A percentile compares a stretch with the other conserved stretches of the same genome.
phyloP scores from a whole-genome alignment of 2,888 invertebrate species.

The Griposia aprilina region DNA sequence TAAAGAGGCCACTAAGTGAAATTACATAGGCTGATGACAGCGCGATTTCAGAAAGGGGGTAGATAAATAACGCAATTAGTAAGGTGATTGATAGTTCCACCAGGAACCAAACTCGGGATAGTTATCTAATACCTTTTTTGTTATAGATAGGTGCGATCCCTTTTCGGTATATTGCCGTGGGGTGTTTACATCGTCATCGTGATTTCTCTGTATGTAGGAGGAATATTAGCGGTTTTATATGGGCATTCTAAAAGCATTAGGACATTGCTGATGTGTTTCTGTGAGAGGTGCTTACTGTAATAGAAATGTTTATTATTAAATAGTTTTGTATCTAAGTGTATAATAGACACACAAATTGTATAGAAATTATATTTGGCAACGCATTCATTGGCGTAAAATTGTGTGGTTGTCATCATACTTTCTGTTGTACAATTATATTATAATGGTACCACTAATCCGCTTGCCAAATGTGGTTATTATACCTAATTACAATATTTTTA shows the following conservation, averaged over 20 bases:
- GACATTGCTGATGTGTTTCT: conserved; percentile 53
- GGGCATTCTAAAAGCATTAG: conserved; percentile 67
- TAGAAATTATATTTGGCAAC: conserved; percentile 24
- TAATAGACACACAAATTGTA: neutral
- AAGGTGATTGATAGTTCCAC: conserved; percentile 84
- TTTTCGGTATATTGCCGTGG: conserved; percentile 64
- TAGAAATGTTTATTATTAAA: conserved; percentile 23
- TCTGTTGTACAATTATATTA: conserved; percentile 21
- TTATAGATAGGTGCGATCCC: conserved; percentile 71
- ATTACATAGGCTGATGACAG: conserved; percentile 86
- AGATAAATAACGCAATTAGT: conserved; percentile 87
- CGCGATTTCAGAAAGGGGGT: conserved; percentile 81
- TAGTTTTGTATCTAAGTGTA: neutral
- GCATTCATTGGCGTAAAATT: conserved; percentile 22
- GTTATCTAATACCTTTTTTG: conserved; percentile 72
- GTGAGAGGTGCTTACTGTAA: conserved; percentile 32
- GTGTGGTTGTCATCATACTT: conserved; percentile 20
- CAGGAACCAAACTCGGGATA: conserved; percentile 69
- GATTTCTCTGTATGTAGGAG: conserved; percentile 60
- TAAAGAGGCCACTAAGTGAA: conserved; percentile 84
- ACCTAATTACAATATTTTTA: conserved; percentile 7
- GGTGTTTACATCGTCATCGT: conserved; percentile 67
- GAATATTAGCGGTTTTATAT: conserved; percentile 64
- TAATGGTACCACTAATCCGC: neutral
- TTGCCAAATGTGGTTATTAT: conserved; percentile 30